Percentiles rank a stretch among this genome's conserved stretches.
phyloP scores from a whole-genome alignment of 2,113 vertebrate species.

The Mus pahari region DNA sequence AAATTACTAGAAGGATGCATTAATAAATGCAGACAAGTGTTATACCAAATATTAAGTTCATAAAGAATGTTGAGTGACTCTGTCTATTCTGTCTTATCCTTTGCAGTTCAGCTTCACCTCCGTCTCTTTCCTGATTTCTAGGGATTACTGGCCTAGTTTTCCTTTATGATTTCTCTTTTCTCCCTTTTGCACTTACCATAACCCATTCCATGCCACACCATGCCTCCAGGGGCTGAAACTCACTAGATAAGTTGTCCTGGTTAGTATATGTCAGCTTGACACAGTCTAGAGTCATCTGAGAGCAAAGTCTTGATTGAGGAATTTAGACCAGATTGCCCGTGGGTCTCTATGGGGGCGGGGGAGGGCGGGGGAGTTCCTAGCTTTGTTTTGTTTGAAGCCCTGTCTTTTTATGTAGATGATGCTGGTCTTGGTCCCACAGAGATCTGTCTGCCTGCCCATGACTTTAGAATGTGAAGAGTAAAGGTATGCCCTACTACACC shows the following conservation, averaged over 20 bases:
- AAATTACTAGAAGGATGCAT: conserved; percentile 28
- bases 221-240: background rate
- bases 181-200: background rate
- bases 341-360: background rate
- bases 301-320: background rate
- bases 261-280: background rate
- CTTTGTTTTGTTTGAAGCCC: background rate
- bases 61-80: background rate
- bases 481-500: background rate
- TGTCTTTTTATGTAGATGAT: background rate
- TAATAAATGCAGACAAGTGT: background rate
- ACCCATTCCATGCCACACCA: background rate
- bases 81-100: background rate
- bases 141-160: background rate
- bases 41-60: conserved; percentile 17
- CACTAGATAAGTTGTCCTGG: background rate
- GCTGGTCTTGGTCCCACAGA: background rate
- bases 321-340: background rate
- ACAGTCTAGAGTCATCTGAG: background rate
- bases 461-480: background rate
- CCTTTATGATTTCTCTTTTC: background rate
- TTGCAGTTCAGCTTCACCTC: background rate
- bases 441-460: background rate
- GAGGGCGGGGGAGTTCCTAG: background rate
- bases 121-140: background rate